phyloP scores from a whole-genome alignment of 2,113 vertebrate species.

The Heterotilapia buettikoferi region DNA sequence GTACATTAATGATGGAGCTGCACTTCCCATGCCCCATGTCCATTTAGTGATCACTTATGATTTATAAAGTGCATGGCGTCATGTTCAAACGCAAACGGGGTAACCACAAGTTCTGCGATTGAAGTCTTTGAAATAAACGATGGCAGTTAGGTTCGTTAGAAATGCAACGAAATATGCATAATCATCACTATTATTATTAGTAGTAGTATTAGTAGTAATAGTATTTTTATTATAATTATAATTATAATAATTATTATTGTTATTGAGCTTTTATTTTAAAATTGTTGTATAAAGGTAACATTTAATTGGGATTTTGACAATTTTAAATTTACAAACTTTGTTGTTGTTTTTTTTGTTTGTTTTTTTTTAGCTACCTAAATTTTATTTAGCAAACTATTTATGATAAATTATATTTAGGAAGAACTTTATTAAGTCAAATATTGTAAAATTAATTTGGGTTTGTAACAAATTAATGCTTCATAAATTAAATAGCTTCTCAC shows the following conservation, averaged over 20 bases:
- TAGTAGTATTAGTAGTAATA: neutral
- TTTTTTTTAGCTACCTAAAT: neutral
- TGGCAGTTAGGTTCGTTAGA: neutral
- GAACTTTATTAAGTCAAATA: neutral
- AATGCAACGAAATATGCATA: neutral
- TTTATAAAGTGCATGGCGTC: neutral
- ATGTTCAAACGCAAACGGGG: slow-evolving; percentile 6
- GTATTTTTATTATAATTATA: neutral
- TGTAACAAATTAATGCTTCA: neutral
- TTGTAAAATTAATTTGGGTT: neutral
- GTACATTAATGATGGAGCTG: slow-evolving; percentile 37
- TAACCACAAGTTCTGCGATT: slow-evolving; percentile 5
- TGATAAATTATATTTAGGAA: neutral
- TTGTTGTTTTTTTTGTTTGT: neutral
- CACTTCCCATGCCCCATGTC: neutral
- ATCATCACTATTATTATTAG: rapidly evolving
- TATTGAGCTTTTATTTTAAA: neutral
- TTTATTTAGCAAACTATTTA: neutral
- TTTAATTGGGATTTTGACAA: neutral
- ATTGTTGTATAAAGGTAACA: neutral
- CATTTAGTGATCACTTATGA: slow-evolving; percentile 28
- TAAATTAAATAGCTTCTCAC: neutral
- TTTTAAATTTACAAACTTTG: neutral
- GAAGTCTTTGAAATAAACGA: neutral
- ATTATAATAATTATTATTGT: neutral